Base-by-base conservation (phyloP, 2,888 invertebrate genomes). In the Druceiella hillmani region DNA sequence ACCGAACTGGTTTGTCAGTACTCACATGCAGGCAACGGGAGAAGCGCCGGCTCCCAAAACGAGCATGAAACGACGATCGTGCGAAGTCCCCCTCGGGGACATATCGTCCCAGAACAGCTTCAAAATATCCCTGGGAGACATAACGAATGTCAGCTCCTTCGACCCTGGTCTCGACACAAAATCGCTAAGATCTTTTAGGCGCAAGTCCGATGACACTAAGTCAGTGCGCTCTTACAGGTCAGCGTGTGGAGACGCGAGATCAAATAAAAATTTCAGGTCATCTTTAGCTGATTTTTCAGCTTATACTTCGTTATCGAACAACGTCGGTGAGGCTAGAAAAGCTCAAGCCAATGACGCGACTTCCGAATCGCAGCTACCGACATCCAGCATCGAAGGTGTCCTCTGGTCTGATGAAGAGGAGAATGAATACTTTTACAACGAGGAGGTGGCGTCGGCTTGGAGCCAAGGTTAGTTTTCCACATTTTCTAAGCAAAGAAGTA, bases 331-430 rank as follows among this genome's bases (percentile, higher is more conserved):
- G 22, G 6, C 22, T 7, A 20, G 22, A 20, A 20, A 9, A 20
- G 27, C 10, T 27, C n/a, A 27, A 10, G 7, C 10, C 27, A 11
- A 11, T 10, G 70, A 69, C 20, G 66, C 63, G 3, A 56, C 25
- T 5, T 6, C 58, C 0, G 66, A 66, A 1, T 56, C 50, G 3
- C 62, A 59, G 28, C 64, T 61, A 3, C 59, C 67, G 34, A 70
- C 69, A n/a, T 72, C 72, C 10, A 72, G 72, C 44, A 72, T 72
- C 17, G 72, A 72, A 49, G 72, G 72, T 0, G 72, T 72, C 13
- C 59, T 72, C 48, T 72, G 72, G 72, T 71, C 71, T 2, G 72
- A 72, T 59, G 72, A 72, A 46, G 72, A 72, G 47, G 72, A 72
- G 39, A 70, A 63, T 41, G 70, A 70, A 50, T 72, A 72, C 45